These are phyloP conservation scores for Albula glossodonta DNA, from an alignment of 2,113 vertebrate species.

Conservation along the genomic window DNA sequence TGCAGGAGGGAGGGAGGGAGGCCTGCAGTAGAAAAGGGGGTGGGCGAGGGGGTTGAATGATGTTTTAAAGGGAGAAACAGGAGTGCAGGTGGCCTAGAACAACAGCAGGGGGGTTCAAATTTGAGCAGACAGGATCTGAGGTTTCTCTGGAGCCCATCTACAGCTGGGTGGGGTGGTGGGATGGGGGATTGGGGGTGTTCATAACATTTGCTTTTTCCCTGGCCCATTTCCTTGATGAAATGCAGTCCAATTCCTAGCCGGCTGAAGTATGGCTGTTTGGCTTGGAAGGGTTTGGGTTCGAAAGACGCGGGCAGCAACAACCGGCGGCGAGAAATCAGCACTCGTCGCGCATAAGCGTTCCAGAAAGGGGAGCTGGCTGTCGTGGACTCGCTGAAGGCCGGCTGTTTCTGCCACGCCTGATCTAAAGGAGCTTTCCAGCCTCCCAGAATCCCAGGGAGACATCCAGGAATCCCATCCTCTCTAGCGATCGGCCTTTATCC, in stretches of 20 bases:
- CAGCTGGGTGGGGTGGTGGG: no score
- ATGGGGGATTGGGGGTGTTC: not conserved
- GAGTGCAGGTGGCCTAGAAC: not conserved
- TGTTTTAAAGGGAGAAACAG: not conserved
- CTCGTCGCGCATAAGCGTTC: not conserved
- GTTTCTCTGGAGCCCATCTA: not conserved
- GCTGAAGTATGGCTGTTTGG: not conserved
- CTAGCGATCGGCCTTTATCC: not conserved
- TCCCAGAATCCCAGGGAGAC: not conserved
- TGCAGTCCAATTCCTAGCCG: not conserved
- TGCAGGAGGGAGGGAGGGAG: not conserved
- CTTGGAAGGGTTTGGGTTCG: not conserved
- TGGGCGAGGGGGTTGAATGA: not conserved
- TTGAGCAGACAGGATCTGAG: not conserved
- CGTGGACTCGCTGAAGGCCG: not conserved
- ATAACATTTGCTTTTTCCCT: not conserved
- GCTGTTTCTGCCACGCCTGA: not conserved
- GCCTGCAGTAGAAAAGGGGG: not conserved
- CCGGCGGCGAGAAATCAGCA: not conserved
- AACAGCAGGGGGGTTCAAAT: not conserved
- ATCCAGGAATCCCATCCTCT: not conserved
- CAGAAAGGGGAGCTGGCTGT: not conserved
- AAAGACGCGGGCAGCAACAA: not conserved
- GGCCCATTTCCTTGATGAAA: conserved; percentile 10
- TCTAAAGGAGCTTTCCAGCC: not conserved